Conservation (phyloP, 2,888 invertebrate species). For the Alcis repandata region DNA sequence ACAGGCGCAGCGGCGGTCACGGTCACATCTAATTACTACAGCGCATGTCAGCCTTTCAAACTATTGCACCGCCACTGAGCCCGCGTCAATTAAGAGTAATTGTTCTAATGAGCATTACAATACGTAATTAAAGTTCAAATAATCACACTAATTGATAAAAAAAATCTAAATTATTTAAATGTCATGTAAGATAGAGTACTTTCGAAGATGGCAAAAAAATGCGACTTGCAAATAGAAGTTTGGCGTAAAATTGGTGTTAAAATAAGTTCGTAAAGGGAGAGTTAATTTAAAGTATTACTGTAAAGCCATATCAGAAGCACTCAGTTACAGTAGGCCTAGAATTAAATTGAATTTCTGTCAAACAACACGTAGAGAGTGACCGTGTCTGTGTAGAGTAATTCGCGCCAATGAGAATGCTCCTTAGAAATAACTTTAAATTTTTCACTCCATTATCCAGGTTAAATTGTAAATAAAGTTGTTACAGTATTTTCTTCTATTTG, state of each 20-base stretch:
- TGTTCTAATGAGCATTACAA: conserved; percentile 10
- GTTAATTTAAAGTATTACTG: not conserved
- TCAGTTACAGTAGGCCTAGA: no score
- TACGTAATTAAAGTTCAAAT: not conserved
- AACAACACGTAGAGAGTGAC: no score
- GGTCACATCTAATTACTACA: not conserved
- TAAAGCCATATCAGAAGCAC: no score
- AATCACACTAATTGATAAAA: not conserved
- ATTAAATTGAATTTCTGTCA: no score
- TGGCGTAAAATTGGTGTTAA: not conserved
- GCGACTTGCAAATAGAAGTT: not conserved
- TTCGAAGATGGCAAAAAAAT: not conserved
- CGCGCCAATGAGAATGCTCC: no score
- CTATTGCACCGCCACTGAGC: not conserved
- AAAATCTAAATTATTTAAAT: conserved; percentile 7
- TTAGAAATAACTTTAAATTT: no score
- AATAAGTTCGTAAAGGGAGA: no score
- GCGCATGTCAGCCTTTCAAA: not conserved
- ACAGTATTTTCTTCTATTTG: not conserved
- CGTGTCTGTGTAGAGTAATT: no score
- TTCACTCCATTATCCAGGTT: no score
- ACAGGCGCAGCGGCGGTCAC: not conserved
- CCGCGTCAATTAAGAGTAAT: not conserved
- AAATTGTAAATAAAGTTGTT: no score
- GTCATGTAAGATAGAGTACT: not conserved